A percentile compares a stretch with the other conserved stretches of the same genome.
phyloP scores from a whole-genome alignment of 2,888 invertebrate genomes.

The Therioaphis trifolii region DNA sequence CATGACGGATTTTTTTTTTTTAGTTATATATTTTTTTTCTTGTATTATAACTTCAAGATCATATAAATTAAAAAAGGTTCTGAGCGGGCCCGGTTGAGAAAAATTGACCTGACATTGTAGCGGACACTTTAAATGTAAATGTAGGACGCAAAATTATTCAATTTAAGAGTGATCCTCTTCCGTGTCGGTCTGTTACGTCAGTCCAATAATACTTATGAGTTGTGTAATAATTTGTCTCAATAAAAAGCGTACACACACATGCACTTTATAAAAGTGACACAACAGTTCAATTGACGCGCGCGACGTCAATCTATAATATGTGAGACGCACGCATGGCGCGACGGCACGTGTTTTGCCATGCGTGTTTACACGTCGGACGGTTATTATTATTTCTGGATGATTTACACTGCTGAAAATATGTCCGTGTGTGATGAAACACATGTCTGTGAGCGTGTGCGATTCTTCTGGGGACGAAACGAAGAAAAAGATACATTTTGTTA shows the following conservation, averaged over 20 bases:
- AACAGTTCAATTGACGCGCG: slow-evolving; percentile 40
- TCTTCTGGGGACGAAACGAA: background rate
- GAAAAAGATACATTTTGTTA: background rate
- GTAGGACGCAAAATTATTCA: slow-evolving; percentile 14
- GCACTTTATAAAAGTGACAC: slow-evolving; percentile 35
- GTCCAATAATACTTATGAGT: background rate
- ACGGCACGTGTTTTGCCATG: too few relatives aligned
- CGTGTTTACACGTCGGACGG: too few relatives aligned
- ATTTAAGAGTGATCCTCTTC: slow-evolving; percentile 34
- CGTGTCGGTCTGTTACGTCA: background rate
- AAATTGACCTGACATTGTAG: slow-evolving; percentile 30
- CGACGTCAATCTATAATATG: too few relatives aligned
- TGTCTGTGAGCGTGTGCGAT: background rate
- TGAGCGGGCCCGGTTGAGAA: background rate
- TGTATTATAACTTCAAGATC: too few relatives aligned
- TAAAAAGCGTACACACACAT: too few relatives aligned
- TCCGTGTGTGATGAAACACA: too few relatives aligned
- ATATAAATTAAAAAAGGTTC: slow-evolving; percentile 34
- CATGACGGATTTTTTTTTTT: too few relatives aligned
- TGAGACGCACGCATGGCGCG: too few relatives aligned
- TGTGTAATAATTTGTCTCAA: background rate
- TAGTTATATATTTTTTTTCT: too few relatives aligned
- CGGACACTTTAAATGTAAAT: background rate
- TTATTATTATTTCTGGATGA: too few relatives aligned
- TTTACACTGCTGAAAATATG: too few relatives aligned